Conservation (phyloP, 2,888 invertebrate genomes). For the Lingula anatina region DNA sequence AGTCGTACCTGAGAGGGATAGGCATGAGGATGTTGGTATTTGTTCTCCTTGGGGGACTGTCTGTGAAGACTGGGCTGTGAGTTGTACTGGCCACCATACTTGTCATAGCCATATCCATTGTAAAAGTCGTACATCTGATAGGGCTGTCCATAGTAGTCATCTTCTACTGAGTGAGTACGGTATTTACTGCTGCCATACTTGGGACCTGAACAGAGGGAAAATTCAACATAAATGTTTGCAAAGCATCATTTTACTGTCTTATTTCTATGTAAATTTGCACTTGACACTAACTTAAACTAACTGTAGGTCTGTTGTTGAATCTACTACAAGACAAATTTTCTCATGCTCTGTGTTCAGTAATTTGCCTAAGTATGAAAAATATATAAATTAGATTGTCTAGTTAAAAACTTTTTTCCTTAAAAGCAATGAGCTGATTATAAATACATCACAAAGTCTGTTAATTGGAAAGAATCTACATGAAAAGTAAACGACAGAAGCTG, state of each 20-base stretch:
- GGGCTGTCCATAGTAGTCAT: slow-evolving; percentile 32
- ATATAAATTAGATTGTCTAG: too few species aligned
- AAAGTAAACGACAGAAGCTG: too few species aligned
- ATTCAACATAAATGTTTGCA: too few species aligned
- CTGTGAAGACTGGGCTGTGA: slow-evolving; percentile 38
- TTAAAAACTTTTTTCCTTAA: too few species aligned
- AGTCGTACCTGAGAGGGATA: slow-evolving; percentile 32
- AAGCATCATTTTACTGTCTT: slow-evolving; percentile 2
- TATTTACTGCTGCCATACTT: slow-evolving; percentile 29
- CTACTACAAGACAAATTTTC: too few species aligned
- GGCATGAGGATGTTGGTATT: slow-evolving; percentile 36
- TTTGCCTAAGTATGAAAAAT: too few species aligned
- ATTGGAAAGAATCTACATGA: too few species aligned
- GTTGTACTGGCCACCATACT: slow-evolving; percentile 33
- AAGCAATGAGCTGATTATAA: too few species aligned
- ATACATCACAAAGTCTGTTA: too few species aligned
- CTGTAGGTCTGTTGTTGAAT: too few species aligned
- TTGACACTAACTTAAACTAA: too few species aligned
- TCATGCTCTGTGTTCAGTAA: too few species aligned
- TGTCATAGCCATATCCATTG: slow-evolving; percentile 29
- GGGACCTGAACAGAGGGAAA: slow-evolving; percentile 17
- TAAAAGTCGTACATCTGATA: slow-evolving; percentile 27
- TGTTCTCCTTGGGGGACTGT: slow-evolving; percentile 26
- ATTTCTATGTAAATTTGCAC: background rate
- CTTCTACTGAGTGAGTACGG: slow-evolving; percentile 44